Conservation (phyloP, 2,113 vertebrate species). For the Malurus cyaneus region DNA sequence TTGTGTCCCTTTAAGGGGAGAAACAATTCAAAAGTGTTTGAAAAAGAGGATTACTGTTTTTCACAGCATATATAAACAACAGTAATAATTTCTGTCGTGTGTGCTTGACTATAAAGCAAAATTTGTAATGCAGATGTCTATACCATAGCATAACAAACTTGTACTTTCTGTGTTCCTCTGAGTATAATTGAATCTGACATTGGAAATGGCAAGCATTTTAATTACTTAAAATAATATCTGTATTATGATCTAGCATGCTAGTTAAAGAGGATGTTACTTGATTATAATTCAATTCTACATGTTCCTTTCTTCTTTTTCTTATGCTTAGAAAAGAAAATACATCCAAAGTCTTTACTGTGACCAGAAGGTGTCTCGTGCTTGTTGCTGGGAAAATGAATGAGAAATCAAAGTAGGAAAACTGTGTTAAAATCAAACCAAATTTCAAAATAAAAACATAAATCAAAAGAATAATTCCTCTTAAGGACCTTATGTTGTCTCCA, state of each 20-base stretch:
- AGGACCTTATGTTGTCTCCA: neutral
- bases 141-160: neutral
- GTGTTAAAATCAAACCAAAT: neutral
- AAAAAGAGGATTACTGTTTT: constrained; percentile 37
- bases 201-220: constrained; percentile 43
- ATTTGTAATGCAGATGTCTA: constrained; percentile 31
- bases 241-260: neutral
- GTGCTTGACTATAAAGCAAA: constrained; percentile 7
- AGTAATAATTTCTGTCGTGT: constrained; percentile 11
- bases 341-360: neutral
- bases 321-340: neutral
- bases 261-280: neutral
- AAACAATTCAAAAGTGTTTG: constrained; percentile 42
- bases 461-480: neutral
- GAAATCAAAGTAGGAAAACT: neutral
- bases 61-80: neutral
- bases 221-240: constrained; percentile 43
- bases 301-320: neutral
- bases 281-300: neutral
- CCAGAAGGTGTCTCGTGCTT: neutral
- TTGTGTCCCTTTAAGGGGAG: constrained; percentile 10
- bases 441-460: neutral
- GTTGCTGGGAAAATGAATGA: neutral
- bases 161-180: neutral
- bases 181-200: constrained; percentile 40